Conservation (phyloP, 1,140 invertebrate species). For the Trachymyrmex septentrionalis region DNA sequence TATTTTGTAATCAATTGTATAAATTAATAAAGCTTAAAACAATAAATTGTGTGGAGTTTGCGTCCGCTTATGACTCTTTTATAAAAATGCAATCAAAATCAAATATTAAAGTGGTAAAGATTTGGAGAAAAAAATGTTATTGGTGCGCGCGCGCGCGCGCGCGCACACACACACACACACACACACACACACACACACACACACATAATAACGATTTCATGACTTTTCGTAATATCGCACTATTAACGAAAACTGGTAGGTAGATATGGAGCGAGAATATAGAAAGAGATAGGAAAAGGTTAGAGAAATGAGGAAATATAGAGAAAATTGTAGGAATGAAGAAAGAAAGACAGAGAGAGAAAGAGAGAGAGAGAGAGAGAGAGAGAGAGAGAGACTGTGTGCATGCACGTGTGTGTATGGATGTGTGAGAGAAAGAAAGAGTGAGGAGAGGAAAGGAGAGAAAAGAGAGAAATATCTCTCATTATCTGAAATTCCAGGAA, state of each 20-base stretch:
- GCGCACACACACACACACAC: too few relatives aligned
- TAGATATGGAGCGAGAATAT: background rate
- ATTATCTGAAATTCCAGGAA: conserved; percentile 71
- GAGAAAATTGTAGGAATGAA: conserved; percentile 31
- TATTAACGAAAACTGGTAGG: conserved; percentile 17
- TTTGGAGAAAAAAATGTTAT: conserved; percentile 50
- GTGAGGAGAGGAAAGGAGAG: background rate
- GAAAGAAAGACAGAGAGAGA: background rate
- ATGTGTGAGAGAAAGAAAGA: too few relatives aligned
- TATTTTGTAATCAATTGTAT: background rate
- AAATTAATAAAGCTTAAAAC: background rate
- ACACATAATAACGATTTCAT: conserved; percentile 24
- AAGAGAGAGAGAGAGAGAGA: background rate
- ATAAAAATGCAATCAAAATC: conserved; percentile 3
- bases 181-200: background rate
- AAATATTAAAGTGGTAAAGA: conserved; percentile 10
- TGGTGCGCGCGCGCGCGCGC: background rate
- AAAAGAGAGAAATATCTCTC: conserved; percentile 53
- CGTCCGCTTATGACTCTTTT: background rate
- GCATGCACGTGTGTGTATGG: too few relatives aligned
- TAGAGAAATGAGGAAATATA: background rate
- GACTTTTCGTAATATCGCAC: conserved; percentile 27
- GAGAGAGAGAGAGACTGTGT: too few relatives aligned
- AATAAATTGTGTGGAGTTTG: background rate
- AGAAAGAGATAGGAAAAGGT: background rate